Percentiles rank a stretch among this genome's conserved stretches.
Evolutionary conservation across 2,888 invertebrate genomes (phyloP).

Genomic region (Chirona hameri): DNA sequence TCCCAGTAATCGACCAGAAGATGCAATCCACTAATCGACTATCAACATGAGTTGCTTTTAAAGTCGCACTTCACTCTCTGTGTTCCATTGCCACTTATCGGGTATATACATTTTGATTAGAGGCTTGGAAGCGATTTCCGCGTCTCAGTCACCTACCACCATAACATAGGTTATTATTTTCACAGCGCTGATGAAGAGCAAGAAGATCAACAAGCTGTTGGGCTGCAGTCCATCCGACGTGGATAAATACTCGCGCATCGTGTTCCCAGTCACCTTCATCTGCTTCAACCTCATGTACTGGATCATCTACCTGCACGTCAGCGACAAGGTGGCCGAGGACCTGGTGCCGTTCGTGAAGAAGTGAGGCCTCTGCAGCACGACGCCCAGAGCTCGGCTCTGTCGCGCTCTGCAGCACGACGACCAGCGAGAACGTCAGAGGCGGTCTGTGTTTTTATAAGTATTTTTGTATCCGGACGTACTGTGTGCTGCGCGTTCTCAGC

Average conservation of each 20-base stretch:
- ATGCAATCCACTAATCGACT: too few relatives aligned
- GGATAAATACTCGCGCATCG: slow-evolving; percentile 97
- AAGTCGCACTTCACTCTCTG: too few relatives aligned
- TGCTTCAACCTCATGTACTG: slow-evolving; percentile 98
- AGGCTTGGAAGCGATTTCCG: too few relatives aligned
- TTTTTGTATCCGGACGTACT: background rate
- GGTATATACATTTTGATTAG: too few relatives aligned
- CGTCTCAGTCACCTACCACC: too few relatives aligned
- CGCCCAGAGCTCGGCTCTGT: too few relatives aligned
- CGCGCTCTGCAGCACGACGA: background rate
- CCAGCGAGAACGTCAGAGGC: background rate
- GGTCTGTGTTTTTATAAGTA: slow-evolving; percentile 13
- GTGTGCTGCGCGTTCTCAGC: background rate
- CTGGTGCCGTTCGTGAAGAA: slow-evolving; percentile 57
- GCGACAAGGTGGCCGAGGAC: slow-evolving; percentile 92
- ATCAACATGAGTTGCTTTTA: too few relatives aligned
- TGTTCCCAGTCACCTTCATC: slow-evolving; percentile 97
- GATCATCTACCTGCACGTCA: slow-evolving; percentile 94
- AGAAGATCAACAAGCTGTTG: slow-evolving; percentile 67
- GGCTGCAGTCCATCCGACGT: slow-evolving; percentile 93
- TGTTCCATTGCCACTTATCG: too few relatives aligned
- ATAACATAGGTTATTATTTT: background rate
- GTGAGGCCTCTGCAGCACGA: slow-evolving; percentile 54
- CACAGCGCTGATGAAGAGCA: background rate
- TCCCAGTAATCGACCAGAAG: too few relatives aligned